Evolutionary conservation across 2,888 invertebrate species (phyloP).

Genomic region (Incurvaria masculella): DNA sequence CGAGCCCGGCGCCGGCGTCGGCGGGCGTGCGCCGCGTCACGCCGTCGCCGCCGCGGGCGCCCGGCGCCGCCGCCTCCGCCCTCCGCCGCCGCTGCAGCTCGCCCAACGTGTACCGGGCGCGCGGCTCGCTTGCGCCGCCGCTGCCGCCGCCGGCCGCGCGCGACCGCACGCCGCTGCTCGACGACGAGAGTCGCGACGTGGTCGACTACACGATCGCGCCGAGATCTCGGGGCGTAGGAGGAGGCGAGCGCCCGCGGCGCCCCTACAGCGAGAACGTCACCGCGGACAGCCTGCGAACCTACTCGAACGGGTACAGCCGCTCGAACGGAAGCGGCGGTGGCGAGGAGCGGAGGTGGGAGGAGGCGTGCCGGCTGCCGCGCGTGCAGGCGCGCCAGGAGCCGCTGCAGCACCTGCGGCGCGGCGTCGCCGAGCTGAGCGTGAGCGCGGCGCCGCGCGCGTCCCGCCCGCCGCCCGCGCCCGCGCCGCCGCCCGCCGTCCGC

Average conservation of each 20-base stretch:
- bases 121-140: conserved; percentile 26
- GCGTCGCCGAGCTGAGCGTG: conserved; percentile 43
- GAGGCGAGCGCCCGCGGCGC: conserved; percentile 33
- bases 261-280: conserved; percentile 51
- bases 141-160: conserved; percentile 28
- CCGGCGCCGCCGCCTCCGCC: conserved; percentile 21
- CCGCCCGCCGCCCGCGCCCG: conserved; percentile 40
- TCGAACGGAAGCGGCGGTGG: conserved; percentile 25
- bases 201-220: conserved; percentile 37
- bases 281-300: conserved; percentile 29
- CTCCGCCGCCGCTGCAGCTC: conserved; percentile 44
- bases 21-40: conserved; percentile 32
- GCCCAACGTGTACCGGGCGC: conserved; percentile 42
- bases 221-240: conserved; percentile 33
- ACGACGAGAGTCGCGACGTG: conserved; percentile 42
- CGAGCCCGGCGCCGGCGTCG: conserved; percentile 55
- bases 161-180: conserved; percentile 36
- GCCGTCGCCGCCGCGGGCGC: conserved; percentile 38
- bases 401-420: conserved; percentile 39
- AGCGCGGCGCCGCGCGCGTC: conserved; percentile 41
- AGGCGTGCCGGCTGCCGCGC: conserved; percentile 43
- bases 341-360: conserved; percentile 40
- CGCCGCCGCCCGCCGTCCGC: conserved; percentile 26
- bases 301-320: conserved; percentile 40
- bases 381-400: conserved; percentile 40